Conservation (phyloP, 2,797 vertebrate genomes). For the Molossus molossus region DNA sequence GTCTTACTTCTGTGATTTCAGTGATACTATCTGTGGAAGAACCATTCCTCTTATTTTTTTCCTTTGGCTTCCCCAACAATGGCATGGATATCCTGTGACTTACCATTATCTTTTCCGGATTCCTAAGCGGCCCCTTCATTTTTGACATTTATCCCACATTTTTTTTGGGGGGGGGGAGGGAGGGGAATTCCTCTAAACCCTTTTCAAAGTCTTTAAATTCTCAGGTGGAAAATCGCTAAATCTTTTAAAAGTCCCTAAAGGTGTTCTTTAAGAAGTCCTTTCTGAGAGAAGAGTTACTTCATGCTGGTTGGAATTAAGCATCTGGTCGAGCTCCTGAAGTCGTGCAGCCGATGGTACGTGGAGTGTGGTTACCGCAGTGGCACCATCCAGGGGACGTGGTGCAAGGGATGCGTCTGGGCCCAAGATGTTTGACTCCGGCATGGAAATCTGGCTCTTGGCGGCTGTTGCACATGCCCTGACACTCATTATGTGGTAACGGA, state of each 20-base stretch:
- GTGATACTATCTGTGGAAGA: slow-evolving; percentile 30
- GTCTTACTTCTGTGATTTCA: slow-evolving; percentile 51
- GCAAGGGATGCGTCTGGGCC: slow-evolving; percentile 18
- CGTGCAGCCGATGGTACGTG: background rate
- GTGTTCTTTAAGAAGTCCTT: slow-evolving; percentile 71
- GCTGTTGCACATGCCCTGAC: slow-evolving; percentile 8
- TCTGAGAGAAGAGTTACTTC: slow-evolving; percentile 66
- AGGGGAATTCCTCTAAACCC: background rate
- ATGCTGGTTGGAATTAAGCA: slow-evolving; percentile 51
- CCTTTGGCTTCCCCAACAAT: slow-evolving; percentile 25
- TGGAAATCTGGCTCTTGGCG: slow-evolving; percentile 18
- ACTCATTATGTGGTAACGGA: slow-evolving; percentile 51
- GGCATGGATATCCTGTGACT: slow-evolving; percentile 14
- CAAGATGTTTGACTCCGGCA: slow-evolving; percentile 44
- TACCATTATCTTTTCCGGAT: slow-evolving; percentile 52
- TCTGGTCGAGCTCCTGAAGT: slow-evolving; percentile 35
- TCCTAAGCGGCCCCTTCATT: slow-evolving; percentile 56
- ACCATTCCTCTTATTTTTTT: background rate
- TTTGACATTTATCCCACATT: slow-evolving; percentile 62
- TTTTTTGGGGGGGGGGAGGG: background rate
- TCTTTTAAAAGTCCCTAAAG: slow-evolving; percentile 62
- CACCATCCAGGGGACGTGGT: background rate
- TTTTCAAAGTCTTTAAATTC: slow-evolving; percentile 60
- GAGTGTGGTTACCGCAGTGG: background rate
- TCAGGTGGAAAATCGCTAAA: slow-evolving; percentile 67